A percentile compares a stretch with the other conserved stretches of the same genome.
Evolutionary conservation across 2,888 invertebrate genomes (phyloP).

Genomic region (Caenorhabditis sp.): DNA sequence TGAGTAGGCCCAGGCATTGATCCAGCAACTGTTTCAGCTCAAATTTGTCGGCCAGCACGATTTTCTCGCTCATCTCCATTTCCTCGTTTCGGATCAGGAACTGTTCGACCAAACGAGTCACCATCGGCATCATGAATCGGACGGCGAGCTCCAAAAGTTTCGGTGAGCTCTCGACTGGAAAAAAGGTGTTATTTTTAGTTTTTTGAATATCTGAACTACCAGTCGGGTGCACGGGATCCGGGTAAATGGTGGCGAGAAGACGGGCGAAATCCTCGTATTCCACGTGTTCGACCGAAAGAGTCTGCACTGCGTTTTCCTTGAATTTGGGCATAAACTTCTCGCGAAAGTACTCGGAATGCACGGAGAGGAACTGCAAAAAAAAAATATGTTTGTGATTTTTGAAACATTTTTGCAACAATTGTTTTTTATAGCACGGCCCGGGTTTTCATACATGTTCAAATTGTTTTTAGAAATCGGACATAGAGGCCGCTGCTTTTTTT

Average conservation of each 20-base stretch:
- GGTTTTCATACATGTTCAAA: background rate
- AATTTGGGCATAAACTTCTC: background rate
- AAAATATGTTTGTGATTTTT: background rate
- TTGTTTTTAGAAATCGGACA: no score
- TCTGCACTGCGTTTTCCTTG: slow-evolving; percentile 1
- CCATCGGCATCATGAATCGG: slow-evolving; percentile 9
- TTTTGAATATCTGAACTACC: background rate
- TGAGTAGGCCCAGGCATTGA: background rate
- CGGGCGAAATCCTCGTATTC: slow-evolving; percentile 5
- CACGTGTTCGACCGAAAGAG: background rate
- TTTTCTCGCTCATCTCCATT: background rate
- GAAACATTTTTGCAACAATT: no score
- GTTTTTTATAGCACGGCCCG: no score
- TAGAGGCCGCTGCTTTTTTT: no score
- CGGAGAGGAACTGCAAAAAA: background rate
- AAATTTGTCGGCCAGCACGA: no score
- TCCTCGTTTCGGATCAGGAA: background rate
- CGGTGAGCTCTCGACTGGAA: background rate
- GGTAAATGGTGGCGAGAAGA: background rate
- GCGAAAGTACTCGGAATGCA: background rate
- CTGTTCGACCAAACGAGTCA: background rate
- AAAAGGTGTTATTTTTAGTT: background rate
- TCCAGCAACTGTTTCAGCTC: background rate
- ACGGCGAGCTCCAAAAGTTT: slow-evolving; percentile 13
- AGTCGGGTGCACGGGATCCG: background rate